Percentiles rank a stretch among this genome's conserved stretches.
These are phyloP conservation scores for Colaptes auratus DNA, from an alignment of 2,113 vertebrate genomes.

Conservation along the genomic window DNA sequence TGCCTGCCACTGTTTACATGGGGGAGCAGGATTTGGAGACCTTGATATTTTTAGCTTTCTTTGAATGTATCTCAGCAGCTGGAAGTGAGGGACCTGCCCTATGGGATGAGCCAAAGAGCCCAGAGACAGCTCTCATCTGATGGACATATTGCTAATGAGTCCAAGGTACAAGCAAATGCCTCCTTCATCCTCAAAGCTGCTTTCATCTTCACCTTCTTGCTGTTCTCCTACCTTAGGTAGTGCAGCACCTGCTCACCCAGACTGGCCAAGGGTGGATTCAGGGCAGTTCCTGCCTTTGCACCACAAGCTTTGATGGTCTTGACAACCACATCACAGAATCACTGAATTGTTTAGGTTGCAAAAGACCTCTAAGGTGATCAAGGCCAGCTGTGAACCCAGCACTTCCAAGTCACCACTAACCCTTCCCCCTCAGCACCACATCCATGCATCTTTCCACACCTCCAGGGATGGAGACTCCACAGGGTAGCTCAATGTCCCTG, in stretches of 20 bases:
- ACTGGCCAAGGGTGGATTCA: not conserved
- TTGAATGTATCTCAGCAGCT: conserved; percentile 46
- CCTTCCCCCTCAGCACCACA: too few relatives aligned
- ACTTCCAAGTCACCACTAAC: too few relatives aligned
- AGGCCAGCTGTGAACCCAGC: too few relatives aligned
- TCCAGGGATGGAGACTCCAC: too few relatives aligned
- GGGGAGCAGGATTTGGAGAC: conserved; percentile 23
- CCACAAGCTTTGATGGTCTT: not conserved
- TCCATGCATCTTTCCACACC: too few relatives aligned
- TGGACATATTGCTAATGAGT: fast-evolving
- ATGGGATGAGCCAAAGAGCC: not conserved
- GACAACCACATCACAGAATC: not conserved
- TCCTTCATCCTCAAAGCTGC: not conserved
- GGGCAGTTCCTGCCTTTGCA: not conserved
- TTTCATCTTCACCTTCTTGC: not conserved
- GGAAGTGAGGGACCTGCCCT: not conserved
- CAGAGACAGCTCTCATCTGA: not conserved
- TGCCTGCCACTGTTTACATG: conserved; percentile 25
- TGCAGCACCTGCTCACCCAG: not conserved
- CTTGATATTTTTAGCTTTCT: conserved; percentile 49
- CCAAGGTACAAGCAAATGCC: not conserved
- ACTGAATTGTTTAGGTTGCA: too few relatives aligned
- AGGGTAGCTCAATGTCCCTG: not conserved
- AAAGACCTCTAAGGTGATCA: too few relatives aligned
- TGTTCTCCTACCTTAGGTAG: not conserved